phyloP scores from a whole-genome alignment of 2,888 invertebrate species.

The Drosophila rubida region DNA sequence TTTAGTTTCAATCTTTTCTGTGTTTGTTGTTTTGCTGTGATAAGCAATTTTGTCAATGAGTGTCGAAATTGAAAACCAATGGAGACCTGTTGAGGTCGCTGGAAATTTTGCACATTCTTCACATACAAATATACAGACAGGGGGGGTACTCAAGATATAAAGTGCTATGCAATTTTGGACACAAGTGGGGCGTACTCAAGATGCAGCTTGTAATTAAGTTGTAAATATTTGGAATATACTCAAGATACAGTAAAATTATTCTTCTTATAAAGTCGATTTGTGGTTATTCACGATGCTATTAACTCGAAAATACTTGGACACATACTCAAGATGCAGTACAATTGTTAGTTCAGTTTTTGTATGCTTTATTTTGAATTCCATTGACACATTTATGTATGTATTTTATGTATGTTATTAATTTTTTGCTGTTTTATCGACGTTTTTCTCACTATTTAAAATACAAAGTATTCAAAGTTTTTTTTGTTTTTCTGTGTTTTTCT shows the following conservation, averaged over 20 bases:
- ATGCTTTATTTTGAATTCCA: conserved; percentile 79
- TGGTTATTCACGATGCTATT: conserved; percentile 25
- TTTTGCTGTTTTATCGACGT: conserved; percentile 16
- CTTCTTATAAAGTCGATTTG: background rate
- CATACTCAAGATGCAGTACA: background rate
- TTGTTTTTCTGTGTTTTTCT: conserved; percentile 36
- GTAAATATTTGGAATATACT: too few relatives aligned
- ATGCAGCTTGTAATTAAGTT: too few relatives aligned
- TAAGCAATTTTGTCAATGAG: conserved; percentile 56
- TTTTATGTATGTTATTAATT: conserved; percentile 49
- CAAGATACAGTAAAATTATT: too few relatives aligned
- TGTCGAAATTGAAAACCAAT: conserved; percentile 47
- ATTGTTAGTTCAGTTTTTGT: conserved; percentile 29
- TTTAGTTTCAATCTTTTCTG: conserved; percentile 36
- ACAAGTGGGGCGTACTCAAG: too few relatives aligned
- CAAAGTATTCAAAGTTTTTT: conserved; percentile 73
- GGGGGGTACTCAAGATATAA: background rate
- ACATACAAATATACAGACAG: background rate
- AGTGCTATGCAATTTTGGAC: background rate
- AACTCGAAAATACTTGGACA: too few relatives aligned
- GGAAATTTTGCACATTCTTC: conserved; percentile 15
- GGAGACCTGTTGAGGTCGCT: conserved; percentile 49
- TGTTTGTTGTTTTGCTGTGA: conserved; percentile 57
- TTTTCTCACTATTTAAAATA: conserved; percentile 65
- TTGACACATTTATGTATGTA: conserved; percentile 80